A percentile compares a stretch with the other conserved stretches of the same genome.
Evolutionary conservation across 2,888 invertebrate genomes (phyloP).

Genomic region (Protophormia terraenovae): DNA sequence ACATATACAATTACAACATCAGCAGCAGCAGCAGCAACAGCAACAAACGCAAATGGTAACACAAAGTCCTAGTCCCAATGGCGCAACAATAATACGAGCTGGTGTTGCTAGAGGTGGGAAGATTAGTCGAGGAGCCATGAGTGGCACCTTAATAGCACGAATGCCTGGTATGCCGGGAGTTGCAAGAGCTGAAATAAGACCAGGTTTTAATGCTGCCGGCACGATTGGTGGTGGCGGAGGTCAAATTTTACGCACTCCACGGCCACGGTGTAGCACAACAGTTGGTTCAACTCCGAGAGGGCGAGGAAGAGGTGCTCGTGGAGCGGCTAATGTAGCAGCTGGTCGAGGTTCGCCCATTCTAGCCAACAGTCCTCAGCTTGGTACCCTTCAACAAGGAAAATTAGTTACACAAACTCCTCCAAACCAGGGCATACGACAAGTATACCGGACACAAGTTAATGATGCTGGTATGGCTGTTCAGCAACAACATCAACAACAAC

Average conservation of each 20-base stretch:
- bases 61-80: constrained; percentile 43
- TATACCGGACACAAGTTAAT: constrained; percentile 64
- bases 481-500: constrained; percentile 69
- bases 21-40: constrained; percentile 65
- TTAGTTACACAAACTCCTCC: constrained; percentile 59
- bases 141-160: constrained; percentile 67
- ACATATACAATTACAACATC: constrained; percentile 64
- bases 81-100: constrained; percentile 53
- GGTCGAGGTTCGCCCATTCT: constrained; percentile 56
- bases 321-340: constrained; percentile 52
- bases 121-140: constrained; percentile 60
- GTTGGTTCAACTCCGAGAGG: constrained; percentile 63
- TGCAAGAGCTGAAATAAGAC: constrained; percentile 47
- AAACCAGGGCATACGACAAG: constrained; percentile 63
- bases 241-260: constrained; percentile 67
- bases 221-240: constrained; percentile 56
- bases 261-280: constrained; percentile 66
- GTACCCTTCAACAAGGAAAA: constrained; percentile 61
- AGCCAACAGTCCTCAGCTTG: constrained; percentile 34
- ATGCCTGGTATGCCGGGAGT: constrained; percentile 64
- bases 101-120: constrained; percentile 54
- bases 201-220: constrained; percentile 47
- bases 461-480: constrained; percentile 40
- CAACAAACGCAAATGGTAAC: constrained; percentile 60
- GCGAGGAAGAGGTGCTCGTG: constrained; percentile 68